phyloP scores from a whole-genome alignment of 2,797 vertebrate species.

The Cebuella pygmaea region DNA sequence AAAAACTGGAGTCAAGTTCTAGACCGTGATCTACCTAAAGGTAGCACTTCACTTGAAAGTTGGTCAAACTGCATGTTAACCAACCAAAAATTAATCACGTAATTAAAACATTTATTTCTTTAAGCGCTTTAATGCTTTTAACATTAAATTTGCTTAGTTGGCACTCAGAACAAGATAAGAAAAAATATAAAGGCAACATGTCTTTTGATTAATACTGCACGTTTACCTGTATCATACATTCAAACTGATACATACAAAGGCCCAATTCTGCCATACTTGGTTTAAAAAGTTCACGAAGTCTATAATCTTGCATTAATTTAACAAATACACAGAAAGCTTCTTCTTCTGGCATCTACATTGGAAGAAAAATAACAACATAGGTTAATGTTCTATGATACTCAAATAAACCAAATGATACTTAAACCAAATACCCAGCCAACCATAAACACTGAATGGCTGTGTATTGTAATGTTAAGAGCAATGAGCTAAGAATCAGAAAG shows the following conservation, averaged over 20 bases:
- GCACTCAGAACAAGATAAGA: constrained; percentile 3
- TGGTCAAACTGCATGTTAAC: neutral
- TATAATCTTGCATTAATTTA: constrained; percentile 99
- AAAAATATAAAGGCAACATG: neutral
- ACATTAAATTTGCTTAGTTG: constrained; percentile 26
- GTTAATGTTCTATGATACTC: neutral
- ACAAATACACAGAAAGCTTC: constrained; percentile 99
- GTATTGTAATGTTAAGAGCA: neutral
- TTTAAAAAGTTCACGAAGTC: constrained; percentile 98
- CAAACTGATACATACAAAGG: constrained; percentile 99
- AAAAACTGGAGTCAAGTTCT: neutral
- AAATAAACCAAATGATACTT: constrained; percentile 43
- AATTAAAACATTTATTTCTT: neutral
- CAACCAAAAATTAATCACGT: neutral
- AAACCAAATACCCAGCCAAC: neutral
- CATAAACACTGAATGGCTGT: neutral
- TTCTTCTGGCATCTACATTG: constrained; percentile 96
- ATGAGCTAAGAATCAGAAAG: neutral
- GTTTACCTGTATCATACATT: constrained; percentile 98
- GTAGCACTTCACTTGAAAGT: neutral
- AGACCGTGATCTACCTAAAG: neutral
- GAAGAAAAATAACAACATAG: constrained; percentile 57
- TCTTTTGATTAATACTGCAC: constrained; percentile 69
- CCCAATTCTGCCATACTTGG: constrained; percentile 99
- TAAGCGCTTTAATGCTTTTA: constrained; percentile 31